Conservation (phyloP, 92 coral and sea anemone genomes). For the Parazoanthus atlanticus region DNA sequence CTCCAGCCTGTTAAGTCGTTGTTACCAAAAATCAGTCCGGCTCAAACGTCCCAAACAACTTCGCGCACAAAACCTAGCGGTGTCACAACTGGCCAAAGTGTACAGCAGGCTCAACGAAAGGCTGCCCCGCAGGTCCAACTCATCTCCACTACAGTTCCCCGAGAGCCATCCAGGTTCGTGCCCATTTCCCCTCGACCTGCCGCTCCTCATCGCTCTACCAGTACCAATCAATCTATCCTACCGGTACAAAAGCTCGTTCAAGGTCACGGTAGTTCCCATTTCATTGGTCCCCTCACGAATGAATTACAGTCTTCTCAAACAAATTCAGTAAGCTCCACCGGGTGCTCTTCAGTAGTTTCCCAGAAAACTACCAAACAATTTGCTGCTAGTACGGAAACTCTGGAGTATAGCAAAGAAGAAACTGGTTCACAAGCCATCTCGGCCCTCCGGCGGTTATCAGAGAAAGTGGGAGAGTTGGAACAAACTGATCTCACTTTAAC, state of each 20-base stretch:
- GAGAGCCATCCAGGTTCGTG: neutral
- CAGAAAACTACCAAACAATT: neutral
- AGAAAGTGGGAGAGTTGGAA: conserved; percentile 52
- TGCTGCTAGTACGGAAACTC: neutral
- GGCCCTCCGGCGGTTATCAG: conserved; percentile 66
- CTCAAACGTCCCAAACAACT: neutral
- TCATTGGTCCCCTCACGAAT: neutral
- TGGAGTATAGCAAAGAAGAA: conserved; percentile 6
- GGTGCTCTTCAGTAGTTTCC: neutral
- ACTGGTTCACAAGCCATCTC: conserved; percentile 77
- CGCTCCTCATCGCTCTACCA: neutral
- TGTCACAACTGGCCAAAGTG: neutral
- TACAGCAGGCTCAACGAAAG: neutral
- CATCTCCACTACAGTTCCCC: conserved; percentile 13
- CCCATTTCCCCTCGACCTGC: conserved; percentile 10
- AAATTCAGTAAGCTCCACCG: neutral
- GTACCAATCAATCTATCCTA: neutral
- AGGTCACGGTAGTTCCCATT: too few relatives aligned
- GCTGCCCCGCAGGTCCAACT: conserved; percentile 7
- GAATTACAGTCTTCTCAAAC: neutral
- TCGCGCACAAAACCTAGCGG: neutral
- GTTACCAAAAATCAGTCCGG: neutral
- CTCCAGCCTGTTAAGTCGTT: neutral
- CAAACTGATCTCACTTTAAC: too few relatives aligned
- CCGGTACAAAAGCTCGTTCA: neutral